Base-by-base conservation (phyloP, 2,113 vertebrate species). In the Polyodon spathula region DNA sequence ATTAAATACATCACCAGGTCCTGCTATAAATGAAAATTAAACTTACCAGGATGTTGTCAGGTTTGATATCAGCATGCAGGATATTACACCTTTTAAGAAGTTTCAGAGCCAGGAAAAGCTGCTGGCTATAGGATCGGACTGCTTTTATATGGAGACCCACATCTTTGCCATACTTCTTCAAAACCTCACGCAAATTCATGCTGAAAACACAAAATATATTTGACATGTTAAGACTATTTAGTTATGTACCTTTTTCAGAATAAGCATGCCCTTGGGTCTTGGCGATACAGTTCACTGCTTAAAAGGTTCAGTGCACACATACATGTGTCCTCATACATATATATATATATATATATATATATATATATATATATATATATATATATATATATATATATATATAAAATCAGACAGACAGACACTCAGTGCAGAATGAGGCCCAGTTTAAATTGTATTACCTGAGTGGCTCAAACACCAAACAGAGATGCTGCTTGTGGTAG, bases 141-240 rank as follows among this genome's bases (percentile, higher is more conserved):
- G 91, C 96, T 81, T 97, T 99, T 71, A 99, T 95, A 71, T 99
- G 96, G 44, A 99, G 92, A 7, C 96, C 96, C n/a, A 99, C 96
- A 10, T 98, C 96, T 67, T 99, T 99, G 15, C 96, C 96, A 0
- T 99, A 99, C 57, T 99, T 99, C 78, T 99, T 99, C 71, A 99
- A 71, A 40, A 99, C 95, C 71, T 99, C 96, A 56, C 95, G 87
- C 68, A 99, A 84, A 77, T 99, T 99, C 96, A 99, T 99, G 63
- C 96, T 98, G 54, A 41, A 16, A 15, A 38, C 11, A 60, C 7
- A 67, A 61, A 62, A 57, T 56, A n/a, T 8, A 54, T 38, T 51
- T 51, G 6, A 41, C 12, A n/a, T 5, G 16, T 14, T 41, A 15
- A 16, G 5, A 58, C 37, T n/a, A 38, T 12, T 41, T 40, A 15